Percentiles rank a stretch among this genome's conserved stretches.
Evolutionary conservation across 1,140 invertebrate species (phyloP).

Genomic region (Drosophila suzukii): DNA sequence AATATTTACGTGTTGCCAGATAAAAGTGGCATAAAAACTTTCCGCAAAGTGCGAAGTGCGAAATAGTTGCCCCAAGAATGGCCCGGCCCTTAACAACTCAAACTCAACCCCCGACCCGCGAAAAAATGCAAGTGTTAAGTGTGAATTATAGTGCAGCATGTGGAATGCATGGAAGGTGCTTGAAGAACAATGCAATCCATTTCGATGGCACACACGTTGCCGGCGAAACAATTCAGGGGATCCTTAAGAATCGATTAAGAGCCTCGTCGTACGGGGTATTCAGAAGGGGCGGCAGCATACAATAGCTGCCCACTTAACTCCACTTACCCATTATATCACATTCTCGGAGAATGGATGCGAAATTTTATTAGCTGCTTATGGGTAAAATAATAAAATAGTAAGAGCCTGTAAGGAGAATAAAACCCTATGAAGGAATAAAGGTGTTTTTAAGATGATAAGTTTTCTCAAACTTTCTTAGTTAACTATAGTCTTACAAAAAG

Average conservation of each 20-base stretch:
- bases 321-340: background rate
- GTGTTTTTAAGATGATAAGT: no score
- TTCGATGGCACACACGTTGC: slow-evolving; percentile 43
- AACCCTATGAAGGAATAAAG: no score
- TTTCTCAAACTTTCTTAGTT: no score
- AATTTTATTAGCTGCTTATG: background rate
- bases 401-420: no score
- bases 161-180: slow-evolving; percentile 42
- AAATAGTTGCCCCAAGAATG: slow-evolving; percentile 59
- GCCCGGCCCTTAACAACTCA: slow-evolving; percentile 41
- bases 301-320: slow-evolving; percentile 7
- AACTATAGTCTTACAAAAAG: no score
- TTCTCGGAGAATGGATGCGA: background rate
- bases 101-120: slow-evolving; percentile 46
- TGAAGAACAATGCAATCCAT: slow-evolving; percentile 65
- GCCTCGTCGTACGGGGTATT: background rate
- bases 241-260: slow-evolving; percentile 45
- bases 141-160: slow-evolving; percentile 73
- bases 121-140: slow-evolving; percentile 69
- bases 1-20: slow-evolving; percentile 81
- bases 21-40: slow-evolving; percentile 81
- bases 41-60: slow-evolving; percentile 76
- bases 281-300: background rate
- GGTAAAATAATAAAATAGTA: no score
- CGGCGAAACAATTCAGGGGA: slow-evolving; percentile 22